phyloP scores from a whole-genome alignment of 2,888 invertebrate genomes.

The Drosophila austrosaltans region DNA sequence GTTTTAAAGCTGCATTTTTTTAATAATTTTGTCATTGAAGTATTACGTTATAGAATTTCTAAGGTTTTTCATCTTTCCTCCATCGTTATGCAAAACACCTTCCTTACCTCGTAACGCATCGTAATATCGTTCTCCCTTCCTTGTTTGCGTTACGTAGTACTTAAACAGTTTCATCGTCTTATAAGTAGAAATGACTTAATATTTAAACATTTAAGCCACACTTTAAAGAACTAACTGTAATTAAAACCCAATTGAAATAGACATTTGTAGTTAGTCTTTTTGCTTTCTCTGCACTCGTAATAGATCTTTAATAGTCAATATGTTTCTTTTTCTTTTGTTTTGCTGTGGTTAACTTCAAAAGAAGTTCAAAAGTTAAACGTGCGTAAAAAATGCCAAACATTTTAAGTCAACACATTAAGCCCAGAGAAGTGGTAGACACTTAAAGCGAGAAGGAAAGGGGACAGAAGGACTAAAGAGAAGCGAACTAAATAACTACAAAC shows the following conservation, averaged over 20 bases:
- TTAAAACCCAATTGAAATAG: background rate
- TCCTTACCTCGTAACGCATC: too few relatives aligned
- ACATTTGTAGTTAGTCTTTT: background rate
- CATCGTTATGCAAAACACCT: too few relatives aligned
- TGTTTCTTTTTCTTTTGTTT: background rate
- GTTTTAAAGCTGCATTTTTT: too few relatives aligned
- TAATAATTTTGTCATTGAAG: too few relatives aligned
- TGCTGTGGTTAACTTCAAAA: conserved; percentile 27
- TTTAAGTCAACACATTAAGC: conserved; percentile 41
- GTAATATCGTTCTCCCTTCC: too few relatives aligned
- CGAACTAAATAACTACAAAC: conserved; percentile 44
- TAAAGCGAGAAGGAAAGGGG: background rate
- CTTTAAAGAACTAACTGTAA: background rate
- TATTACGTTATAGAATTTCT: too few relatives aligned
- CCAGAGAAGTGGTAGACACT: background rate
- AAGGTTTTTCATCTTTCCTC: too few relatives aligned
- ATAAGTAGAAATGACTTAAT: too few relatives aligned
- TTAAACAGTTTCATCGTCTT: too few relatives aligned
- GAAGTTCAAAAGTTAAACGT: conserved; percentile 43
- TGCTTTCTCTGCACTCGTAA: conserved; percentile 1
- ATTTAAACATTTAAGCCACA: too few relatives aligned
- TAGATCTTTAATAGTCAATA: conserved; percentile 19
- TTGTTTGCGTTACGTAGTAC: too few relatives aligned
- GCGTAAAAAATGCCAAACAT: conserved; percentile 51
- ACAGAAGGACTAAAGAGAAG: background rate